A percentile compares a stretch with the other conserved stretches of the same genome.
Evolutionary conservation across 2,113 vertebrate genomes (phyloP).

Genomic region (Microcebus lehilahytsara): DNA sequence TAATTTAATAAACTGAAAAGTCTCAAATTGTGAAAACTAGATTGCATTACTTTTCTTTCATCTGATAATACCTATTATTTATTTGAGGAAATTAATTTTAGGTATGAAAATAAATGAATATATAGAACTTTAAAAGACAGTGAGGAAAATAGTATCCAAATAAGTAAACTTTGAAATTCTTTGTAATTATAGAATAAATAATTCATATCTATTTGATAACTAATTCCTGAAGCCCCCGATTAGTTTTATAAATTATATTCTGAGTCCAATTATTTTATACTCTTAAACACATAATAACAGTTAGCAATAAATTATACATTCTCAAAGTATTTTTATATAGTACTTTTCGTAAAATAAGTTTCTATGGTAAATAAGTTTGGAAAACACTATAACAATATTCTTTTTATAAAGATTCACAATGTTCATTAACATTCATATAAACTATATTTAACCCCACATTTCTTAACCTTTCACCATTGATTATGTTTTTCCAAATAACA

Average conservation of each 20-base stretch:
- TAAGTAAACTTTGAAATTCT: not conserved
- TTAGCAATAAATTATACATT: not conserved
- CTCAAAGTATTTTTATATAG: not conserved
- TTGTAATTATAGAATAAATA: slow-evolving; percentile 37
- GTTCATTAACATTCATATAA: not conserved
- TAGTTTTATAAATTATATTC: not conserved
- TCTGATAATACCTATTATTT: slow-evolving; percentile 2
- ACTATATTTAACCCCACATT: too few relatives aligned
- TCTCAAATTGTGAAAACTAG: slow-evolving; percentile 44
- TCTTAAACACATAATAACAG: not conserved
- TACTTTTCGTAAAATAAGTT: not conserved
- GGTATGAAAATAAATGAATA: slow-evolving; percentile 12
- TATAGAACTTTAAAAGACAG: not conserved
- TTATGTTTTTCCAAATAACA: too few relatives aligned
- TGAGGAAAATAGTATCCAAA: not conserved
- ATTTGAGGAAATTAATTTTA: slow-evolving; percentile 47
- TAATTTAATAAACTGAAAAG: slow-evolving; percentile 66
- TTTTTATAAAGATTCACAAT: not conserved
- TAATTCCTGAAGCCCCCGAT: not conserved
- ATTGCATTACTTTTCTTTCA: slow-evolving; percentile 36
- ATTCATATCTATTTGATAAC: not conserved
- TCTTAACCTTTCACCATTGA: too few relatives aligned
- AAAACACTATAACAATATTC: not conserved
- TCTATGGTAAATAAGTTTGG: not conserved
- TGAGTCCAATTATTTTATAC: not conserved